A percentile compares a stretch with the other conserved stretches of the same genome.
Conservation (phyloP, 2,888 invertebrate species). For the Vannuccia rotundouncinata region DNA sequence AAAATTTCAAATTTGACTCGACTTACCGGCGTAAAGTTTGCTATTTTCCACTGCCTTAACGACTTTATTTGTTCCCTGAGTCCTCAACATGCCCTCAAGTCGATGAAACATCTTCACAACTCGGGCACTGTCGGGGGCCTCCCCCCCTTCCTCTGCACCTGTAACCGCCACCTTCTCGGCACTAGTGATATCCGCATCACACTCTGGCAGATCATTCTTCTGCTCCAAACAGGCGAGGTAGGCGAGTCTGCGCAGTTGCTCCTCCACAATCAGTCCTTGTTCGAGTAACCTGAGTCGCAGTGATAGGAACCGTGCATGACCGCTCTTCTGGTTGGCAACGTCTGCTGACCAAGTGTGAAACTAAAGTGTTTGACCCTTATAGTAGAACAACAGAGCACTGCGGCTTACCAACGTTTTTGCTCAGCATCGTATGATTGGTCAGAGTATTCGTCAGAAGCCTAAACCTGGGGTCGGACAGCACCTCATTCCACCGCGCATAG, state of each 20-base stretch:
- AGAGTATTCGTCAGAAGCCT: conserved; percentile 98
- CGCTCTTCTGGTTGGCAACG: neutral
- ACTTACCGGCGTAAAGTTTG: neutral
- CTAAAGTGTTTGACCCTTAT: neutral
- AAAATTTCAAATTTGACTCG: no score
- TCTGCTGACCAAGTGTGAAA: neutral
- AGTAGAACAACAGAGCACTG: no score
- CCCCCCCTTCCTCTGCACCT: conserved; percentile 96
- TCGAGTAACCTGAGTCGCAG: conserved; percentile 88
- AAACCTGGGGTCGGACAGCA: conserved; percentile 91
- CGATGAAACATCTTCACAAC: neutral
- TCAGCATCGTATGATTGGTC: conserved; percentile 96
- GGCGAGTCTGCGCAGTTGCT: conserved; percentile 62
- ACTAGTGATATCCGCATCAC: conserved; percentile 96
- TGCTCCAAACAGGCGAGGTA: no score
- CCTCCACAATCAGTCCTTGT: conserved; percentile 95
- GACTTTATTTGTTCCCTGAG: neutral
- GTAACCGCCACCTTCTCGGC: conserved; percentile 86
- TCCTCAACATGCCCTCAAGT: neutral
- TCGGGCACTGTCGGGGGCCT: conserved; percentile 59
- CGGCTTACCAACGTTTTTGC: conserved; percentile 97
- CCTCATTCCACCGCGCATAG: conserved; percentile 98
- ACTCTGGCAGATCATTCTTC: no score
- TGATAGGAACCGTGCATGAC: conserved; percentile 97
- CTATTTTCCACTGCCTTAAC: neutral